Base-by-base conservation (phyloP, 2,888 invertebrate species). In the Drosophila helvetica region DNA sequence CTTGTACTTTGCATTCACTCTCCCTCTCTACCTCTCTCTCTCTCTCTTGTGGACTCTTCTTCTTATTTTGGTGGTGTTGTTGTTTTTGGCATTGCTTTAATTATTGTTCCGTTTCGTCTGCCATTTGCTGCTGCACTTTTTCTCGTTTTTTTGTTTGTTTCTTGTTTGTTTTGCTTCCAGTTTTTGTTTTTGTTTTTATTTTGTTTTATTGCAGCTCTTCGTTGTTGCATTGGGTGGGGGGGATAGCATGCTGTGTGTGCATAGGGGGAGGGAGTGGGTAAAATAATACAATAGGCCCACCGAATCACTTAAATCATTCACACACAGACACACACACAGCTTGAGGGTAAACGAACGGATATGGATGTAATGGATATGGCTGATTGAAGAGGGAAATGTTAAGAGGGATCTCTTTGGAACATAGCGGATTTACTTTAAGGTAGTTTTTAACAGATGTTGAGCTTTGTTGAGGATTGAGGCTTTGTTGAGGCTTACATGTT, bases 71-170 rank as follows among this genome's bases (percentile, higher is more conserved):
- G 65, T 71, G 52, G 51, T 74, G 30, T 68, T 78, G 67, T 50
- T 68, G 70, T 68, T 63, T 62, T 70, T 77, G 75, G 71, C 78
- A 79, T 78, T 76, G 78, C 84, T 77, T 84, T 83, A 87, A 86
- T 86, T 86, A 87, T 86, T 80, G 83, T 87, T 79, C 77, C 87
- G 74, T 82, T 81, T 79, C 82, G 82, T 85, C 82, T 85, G 82
- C 60, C 75, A 77, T 73, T 79, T 77, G 70, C 70, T 75, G 73
- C 70, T 75, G 74, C 72, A 80, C 65, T 72, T 70, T 63, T 72
- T 60, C 46, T 54, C 54, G 48, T 69, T 52, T 59, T 59, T 57
- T 62, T 73, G 62, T 57, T 61, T 68, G 38, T 43, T 55, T 48
- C 19, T 58, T 69, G 58, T 75, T 59, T 55, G 50, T 69, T 75